phyloP scores from a whole-genome alignment of 2,797 vertebrate genomes.

The Sebastes kiyomatsui region DNA sequence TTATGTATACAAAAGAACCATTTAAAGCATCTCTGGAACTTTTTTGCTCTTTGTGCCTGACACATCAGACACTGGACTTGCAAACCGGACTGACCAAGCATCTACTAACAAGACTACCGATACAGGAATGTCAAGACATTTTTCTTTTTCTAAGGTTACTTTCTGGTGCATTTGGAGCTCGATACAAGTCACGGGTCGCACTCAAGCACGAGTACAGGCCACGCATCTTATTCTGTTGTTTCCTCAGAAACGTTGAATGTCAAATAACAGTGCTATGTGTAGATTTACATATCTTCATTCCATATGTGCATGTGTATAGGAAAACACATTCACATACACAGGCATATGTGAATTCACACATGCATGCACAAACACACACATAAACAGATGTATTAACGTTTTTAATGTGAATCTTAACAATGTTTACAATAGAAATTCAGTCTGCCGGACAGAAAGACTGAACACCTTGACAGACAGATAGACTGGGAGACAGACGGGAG shows the following conservation, averaged over 20 bases:
- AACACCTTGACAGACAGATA: slow-evolving; percentile 16
- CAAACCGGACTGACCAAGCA: slow-evolving; percentile 20
- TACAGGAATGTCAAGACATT: slow-evolving; percentile 59
- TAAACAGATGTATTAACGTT: slow-evolving; percentile 24
- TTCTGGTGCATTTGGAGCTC: slow-evolving; percentile 19
- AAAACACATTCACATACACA: slow-evolving; percentile 15
- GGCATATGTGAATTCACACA: slow-evolving; percentile 19
- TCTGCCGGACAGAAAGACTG: slow-evolving; percentile 33
- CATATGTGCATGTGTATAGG: slow-evolving; percentile 54
- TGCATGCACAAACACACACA: slow-evolving; percentile 1
- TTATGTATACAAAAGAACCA: slow-evolving; percentile 3
- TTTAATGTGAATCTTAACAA: slow-evolving; percentile 73
- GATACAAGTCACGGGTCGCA: not conserved
- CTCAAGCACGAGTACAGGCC: not conserved
- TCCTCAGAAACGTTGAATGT: slow-evolving; percentile 53
- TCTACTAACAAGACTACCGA: slow-evolving; percentile 29
- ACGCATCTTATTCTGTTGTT: slow-evolving; percentile 1
- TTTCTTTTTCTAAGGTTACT: slow-evolving; percentile 9
- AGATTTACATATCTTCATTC: slow-evolving; percentile 26
- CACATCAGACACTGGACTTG: slow-evolving; percentile 35
- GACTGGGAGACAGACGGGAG: slow-evolving; percentile 7
- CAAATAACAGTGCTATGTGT: slow-evolving; percentile 25
- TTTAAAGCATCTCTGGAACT: slow-evolving; percentile 22
- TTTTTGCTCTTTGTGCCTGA: slow-evolving; percentile 61
- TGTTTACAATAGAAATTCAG: slow-evolving; percentile 73